Evolutionary conservation across 2,888 invertebrate genomes (phyloP).

Genomic region (Agrotis ipsilon): DNA sequence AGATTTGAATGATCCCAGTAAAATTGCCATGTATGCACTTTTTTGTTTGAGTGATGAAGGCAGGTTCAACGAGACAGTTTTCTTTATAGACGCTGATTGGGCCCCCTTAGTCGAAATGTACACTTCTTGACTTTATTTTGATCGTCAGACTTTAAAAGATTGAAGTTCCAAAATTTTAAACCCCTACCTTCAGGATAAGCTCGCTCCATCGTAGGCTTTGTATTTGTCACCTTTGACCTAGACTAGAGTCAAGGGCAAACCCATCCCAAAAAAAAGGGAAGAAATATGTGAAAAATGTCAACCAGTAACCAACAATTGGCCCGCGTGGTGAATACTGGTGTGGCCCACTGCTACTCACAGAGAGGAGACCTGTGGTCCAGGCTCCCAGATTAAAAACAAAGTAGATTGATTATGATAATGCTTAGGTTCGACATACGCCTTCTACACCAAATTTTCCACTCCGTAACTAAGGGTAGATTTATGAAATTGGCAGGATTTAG

Average conservation of each 20-base stretch:
- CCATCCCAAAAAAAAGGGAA: too few species aligned
- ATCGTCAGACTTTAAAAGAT: too few species aligned
- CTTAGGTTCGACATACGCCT: not conserved
- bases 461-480: not conserved
- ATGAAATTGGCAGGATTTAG: not conserved
- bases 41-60: constrained; percentile 16
- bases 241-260: too few species aligned
- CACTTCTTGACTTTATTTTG: too few species aligned
- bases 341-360: not conserved
- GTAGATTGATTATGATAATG: not conserved
- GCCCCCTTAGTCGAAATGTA: too few species aligned
- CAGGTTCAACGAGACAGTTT: not conserved
- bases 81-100: not conserved
- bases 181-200: too few species aligned
- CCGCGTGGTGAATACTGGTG: not conserved
- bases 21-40: constrained; percentile 25
- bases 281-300: too few species aligned
- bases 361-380: not conserved
- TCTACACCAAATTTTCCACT: not conserved
- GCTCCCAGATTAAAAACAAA: too few species aligned
- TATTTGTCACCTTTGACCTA: too few species aligned
- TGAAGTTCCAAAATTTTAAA: not conserved
- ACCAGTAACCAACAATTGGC: too few species aligned
- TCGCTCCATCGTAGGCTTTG: too few species aligned
- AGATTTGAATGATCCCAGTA: constrained; percentile 1